These are phyloP conservation scores for Zenarchopterus dispar DNA, from an alignment of 2,797 vertebrate species.

Conservation along the genomic window DNA sequence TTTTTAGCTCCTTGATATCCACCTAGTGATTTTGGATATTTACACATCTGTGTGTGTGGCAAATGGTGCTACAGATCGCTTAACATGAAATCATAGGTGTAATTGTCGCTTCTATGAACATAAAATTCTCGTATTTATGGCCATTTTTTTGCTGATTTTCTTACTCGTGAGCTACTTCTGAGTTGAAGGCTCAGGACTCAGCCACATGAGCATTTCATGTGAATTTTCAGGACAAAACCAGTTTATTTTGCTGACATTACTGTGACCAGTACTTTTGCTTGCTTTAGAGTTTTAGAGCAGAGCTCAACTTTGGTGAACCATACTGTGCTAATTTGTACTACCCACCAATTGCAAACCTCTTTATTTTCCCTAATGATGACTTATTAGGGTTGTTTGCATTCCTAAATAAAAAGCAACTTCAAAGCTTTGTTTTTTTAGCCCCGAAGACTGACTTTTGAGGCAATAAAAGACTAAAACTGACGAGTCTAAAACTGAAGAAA, in stretches of 20 bases:
- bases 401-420: conserved; percentile 42
- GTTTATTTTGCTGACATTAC: conserved; percentile 2
- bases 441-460: conserved; percentile 36
- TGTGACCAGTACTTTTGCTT: background rate
- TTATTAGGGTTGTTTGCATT: conserved; percentile 38
- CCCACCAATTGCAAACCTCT: conserved; percentile 23
- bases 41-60: background rate
- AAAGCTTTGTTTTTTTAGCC: conserved; percentile 41
- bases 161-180: background rate
- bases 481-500: background rate
- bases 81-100: background rate
- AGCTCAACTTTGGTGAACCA: conserved; percentile 24
- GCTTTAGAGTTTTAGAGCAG: background rate
- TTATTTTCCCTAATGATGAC: conserved; percentile 40
- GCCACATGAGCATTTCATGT: background rate
- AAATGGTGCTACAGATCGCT: background rate
- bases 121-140: background rate
- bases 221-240: conserved; percentile 10
- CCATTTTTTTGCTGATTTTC: conserved; percentile 1
- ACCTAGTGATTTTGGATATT: background rate
- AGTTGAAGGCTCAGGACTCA: background rate
- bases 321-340: conserved; percentile 12
- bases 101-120: background rate
- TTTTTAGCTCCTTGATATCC: conserved; percentile 16
- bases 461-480: background rate